These are phyloP conservation scores for Andrena bicolor DNA, from an alignment of 2,888 invertebrate species.

Conservation along the genomic window DNA sequence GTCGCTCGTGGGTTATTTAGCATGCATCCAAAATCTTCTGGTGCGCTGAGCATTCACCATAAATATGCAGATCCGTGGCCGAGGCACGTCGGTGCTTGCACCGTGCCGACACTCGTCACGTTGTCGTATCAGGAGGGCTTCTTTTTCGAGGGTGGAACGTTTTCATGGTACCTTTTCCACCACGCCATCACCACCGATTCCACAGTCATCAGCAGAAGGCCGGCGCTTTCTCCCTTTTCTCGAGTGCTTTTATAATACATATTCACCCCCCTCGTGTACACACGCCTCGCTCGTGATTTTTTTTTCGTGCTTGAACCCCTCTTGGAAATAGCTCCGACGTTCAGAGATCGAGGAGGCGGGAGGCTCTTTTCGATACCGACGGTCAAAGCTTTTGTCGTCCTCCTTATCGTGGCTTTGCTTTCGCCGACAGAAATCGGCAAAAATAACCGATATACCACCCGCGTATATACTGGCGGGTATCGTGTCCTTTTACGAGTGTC, in stretches of 20 bases:
- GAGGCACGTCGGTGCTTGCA: constrained; percentile 48
- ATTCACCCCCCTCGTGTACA: constrained; percentile 79
- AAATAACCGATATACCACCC: constrained; percentile 7
- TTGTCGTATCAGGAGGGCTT: constrained; percentile 48
- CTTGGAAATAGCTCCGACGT: constrained; percentile 28
- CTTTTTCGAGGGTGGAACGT: constrained; percentile 56
- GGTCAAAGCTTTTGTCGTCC: constrained; percentile 23
- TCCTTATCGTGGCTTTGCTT: constrained; percentile 35
- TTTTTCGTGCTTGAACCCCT: constrained; percentile 41
- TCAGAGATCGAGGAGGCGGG: constrained; percentile 33
- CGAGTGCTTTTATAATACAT: constrained; percentile 81
- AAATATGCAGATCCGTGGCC: constrained; percentile 79
- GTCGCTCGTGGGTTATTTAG: constrained; percentile 71
- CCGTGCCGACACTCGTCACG: constrained; percentile 58
- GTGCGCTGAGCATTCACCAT: constrained; percentile 78
- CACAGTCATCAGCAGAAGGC: constrained; percentile 32
- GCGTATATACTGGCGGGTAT: background rate
- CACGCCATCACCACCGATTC: constrained; percentile 24
- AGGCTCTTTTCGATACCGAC: constrained; percentile 44
- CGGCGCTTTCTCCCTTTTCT: constrained; percentile 37
- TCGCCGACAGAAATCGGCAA: background rate
- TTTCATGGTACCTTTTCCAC: constrained; percentile 61
- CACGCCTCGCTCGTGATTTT: constrained; percentile 69
- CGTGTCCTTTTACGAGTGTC: background rate
- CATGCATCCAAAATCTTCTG: constrained; percentile 81